Evolutionary conservation across 2,113 vertebrate species (phyloP), one percentile per base, ranked within the genome.

Genomic region (Gymnogyps californianus): DNA sequence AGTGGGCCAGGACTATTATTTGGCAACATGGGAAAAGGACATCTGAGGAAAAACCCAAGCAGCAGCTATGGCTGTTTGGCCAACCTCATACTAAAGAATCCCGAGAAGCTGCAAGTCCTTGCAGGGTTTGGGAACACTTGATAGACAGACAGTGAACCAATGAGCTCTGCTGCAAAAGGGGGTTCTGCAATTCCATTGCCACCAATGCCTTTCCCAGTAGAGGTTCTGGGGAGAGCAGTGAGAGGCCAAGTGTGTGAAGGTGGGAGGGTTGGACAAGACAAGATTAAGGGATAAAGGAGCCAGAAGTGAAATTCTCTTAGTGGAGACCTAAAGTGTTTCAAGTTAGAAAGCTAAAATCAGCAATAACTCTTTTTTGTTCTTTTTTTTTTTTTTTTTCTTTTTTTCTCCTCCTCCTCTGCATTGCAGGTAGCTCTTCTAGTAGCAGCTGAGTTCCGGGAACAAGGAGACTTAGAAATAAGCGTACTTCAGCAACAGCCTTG

Each of bases 391-490:
- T 47, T 47, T 20, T 31, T 16, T 28, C 28, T 38, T 38, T 38
- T 38, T 38, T 38, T 38, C 38, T 38, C 38, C 38, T 38, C 38
- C 52, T 54, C 52, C 52, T 29, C 52, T 54, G 52, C 40, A 54
- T 10, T 10, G 49, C 81, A 99, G 99, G 99, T 99, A 20, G 99
- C 99, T 55, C 97, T 99, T 67, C 98, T 98, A 65, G 99, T 99
- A 79, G 99, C 99, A 42, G 99, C 99, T 87, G 99, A 99, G 94
- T 99, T 99, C 97, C 99, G 99, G 99, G 99, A 99, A 93, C 99
- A 99, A 95, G 99, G 99, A 62, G 99, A 99, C 92, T 93, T 99
- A 96, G 99, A 99, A 91, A 98, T 98, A 89, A 99, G 98, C 2
- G 98, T 99, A 17, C 98, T 99, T 83, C 98, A 99, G 58, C 99